These are phyloP conservation scores for Corydoras sp. DNA, from an alignment of 2,113 vertebrate species.

Conservation along the genomic window DNA sequence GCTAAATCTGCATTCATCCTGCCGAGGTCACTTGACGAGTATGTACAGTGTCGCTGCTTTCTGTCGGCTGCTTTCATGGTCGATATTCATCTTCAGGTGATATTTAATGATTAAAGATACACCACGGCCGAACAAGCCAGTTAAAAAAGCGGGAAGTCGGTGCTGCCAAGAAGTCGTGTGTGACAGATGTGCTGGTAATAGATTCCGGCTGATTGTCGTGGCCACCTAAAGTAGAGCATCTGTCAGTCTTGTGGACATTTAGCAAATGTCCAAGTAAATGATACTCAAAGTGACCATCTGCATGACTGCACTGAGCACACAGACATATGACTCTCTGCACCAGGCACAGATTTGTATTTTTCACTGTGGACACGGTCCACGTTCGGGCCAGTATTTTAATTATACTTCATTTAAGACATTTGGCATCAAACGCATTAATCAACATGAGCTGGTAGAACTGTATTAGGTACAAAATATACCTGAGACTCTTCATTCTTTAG, in stretches of 20 bases:
- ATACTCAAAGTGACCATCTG: constrained; percentile 49
- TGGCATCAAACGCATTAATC: constrained; percentile 1
- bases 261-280: constrained; percentile 60
- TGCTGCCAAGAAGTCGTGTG: constrained; percentile 70
- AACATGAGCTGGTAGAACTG: background rate
- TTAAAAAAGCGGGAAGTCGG: constrained; percentile 46
- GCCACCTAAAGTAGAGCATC: constrained; percentile 80
- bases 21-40: no score
- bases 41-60: no score
- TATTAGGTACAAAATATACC: background rate
- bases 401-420: constrained; percentile 3
- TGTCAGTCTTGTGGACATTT: constrained; percentile 69
- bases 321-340: constrained; percentile 34
- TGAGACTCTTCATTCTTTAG: background rate
- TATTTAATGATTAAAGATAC: constrained; percentile 7
- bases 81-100: no score
- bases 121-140: constrained; percentile 7
- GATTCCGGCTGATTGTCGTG: constrained; percentile 77
- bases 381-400: constrained; percentile 1
- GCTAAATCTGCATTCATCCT: no score
- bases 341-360: constrained; percentile 23
- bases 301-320: constrained; percentile 35
- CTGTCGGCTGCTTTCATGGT: no score
- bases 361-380: background rate
- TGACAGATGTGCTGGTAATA: constrained; percentile 83